Percentiles rank a stretch among this genome's conserved stretches.
Evolutionary conservation across 2,113 vertebrate genomes (phyloP).

Genomic region (Larimichthys crocea): DNA sequence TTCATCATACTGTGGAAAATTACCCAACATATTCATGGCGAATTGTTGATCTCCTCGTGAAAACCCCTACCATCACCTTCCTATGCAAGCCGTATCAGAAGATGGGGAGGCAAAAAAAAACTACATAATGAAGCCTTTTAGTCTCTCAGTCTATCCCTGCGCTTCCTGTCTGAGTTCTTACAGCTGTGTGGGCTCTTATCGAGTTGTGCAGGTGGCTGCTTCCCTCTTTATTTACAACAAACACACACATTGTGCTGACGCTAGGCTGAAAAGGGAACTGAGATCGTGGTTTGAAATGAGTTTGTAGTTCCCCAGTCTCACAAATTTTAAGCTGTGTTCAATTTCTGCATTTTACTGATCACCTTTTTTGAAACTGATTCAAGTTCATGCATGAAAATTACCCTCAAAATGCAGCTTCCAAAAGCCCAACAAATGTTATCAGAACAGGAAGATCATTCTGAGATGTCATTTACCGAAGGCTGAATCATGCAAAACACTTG

Average conservation of each 20-base stretch:
- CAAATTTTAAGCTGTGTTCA: neutral
- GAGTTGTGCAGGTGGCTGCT: constrained; percentile 53
- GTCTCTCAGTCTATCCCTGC: neutral
- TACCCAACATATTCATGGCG: neutral
- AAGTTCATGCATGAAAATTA: neutral
- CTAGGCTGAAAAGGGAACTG: constrained; percentile 44
- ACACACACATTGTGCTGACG: neutral
- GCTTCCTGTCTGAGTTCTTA: constrained; percentile 12
- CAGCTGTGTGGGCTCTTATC: constrained; percentile 53
- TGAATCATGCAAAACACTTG: neutral
- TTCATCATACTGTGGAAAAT: neutral
- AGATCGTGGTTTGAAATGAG: constrained; percentile 18
- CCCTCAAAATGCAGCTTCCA: neutral
- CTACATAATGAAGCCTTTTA: constrained; percentile 22
- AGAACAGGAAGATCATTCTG: neutral
- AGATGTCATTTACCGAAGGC: neutral
- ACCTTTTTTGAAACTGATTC: neutral
- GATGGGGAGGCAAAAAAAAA: neutral
- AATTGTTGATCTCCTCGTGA: neutral
- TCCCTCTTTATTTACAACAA: constrained; percentile 33
- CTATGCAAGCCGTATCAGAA: neutral
- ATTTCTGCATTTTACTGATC: neutral
- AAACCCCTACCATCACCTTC: neutral
- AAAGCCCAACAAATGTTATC: neutral
- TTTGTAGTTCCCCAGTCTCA: neutral